These are phyloP conservation scores for Cyprinodon tularosa DNA, from an alignment of 2,113 vertebrate species.

Conservation along the genomic window DNA sequence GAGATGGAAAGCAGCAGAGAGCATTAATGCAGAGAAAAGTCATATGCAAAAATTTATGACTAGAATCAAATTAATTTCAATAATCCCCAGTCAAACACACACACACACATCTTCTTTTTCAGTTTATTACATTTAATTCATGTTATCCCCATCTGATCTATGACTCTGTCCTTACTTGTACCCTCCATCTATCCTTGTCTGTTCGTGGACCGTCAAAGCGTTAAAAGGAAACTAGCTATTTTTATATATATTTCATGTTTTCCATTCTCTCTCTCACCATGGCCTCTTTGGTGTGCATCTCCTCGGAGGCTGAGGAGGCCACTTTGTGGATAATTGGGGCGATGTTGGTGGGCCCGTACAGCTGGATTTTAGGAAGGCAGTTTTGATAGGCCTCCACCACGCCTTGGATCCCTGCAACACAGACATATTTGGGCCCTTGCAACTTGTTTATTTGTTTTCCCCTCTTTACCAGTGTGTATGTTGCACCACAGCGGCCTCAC, in stretches of 20 bases:
- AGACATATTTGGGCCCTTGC: not conserved
- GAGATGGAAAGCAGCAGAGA: constrained; percentile 21
- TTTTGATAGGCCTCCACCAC: constrained; percentile 98
- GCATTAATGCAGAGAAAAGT: constrained; percentile 46
- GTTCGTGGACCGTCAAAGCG: constrained; percentile 11
- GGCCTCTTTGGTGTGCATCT: constrained; percentile 96
- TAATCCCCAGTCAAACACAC: not conserved
- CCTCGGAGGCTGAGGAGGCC: constrained; percentile 94
- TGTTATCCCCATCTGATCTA: constrained; percentile 16
- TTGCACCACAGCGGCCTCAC: constrained; percentile 18
- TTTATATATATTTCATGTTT: not conserved
- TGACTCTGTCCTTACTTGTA: constrained; percentile 16
- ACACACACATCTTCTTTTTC: constrained; percentile 3
- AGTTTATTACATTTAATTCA: constrained; percentile 10
- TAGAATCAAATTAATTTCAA: constrained; percentile 59
- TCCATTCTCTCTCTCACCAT: constrained; percentile 83
- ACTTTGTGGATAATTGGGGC: constrained; percentile 99
- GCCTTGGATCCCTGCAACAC: constrained; percentile 90
- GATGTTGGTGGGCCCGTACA: constrained; percentile 97
- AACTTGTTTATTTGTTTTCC: constrained; percentile 9
- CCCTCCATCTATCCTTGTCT: not conserved
- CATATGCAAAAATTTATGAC: constrained; percentile 40
- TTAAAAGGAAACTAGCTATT: constrained; percentile 2
- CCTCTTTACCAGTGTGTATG: not conserved
- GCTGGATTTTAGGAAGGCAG: constrained; percentile 96